These are phyloP conservation scores for Eulemur rubriventer DNA, from an alignment of 2,797 vertebrate genomes.

Conservation along the genomic window DNA sequence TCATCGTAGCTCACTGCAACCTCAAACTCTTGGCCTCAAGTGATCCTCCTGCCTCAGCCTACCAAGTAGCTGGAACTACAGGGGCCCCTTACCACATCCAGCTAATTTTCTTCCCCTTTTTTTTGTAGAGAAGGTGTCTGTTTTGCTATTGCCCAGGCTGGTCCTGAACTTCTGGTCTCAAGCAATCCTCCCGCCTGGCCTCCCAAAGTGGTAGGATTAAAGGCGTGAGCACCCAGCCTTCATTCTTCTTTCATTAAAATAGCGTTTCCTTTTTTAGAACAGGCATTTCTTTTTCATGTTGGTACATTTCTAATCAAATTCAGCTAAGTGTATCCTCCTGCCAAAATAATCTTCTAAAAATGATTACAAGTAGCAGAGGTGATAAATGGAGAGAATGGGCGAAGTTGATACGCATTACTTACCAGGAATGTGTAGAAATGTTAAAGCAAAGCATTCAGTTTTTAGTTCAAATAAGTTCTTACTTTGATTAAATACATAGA, in stretches of 20 bases:
- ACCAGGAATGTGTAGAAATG: not conserved
- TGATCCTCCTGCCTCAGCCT: not conserved
- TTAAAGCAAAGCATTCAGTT: not conserved
- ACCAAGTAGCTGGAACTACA: not conserved
- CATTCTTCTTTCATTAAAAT: conserved; percentile 40
- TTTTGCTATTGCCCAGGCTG: not conserved
- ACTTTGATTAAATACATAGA: conserved; percentile 46
- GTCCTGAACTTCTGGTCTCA: not conserved
- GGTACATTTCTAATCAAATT: not conserved
- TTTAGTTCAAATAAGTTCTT: not conserved
- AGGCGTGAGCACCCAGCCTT: not conserved
- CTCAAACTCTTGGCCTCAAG: not conserved
- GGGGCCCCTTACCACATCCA: not conserved
- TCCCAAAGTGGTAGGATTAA: not conserved
- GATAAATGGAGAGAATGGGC: not conserved
- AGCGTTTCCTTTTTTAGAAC: not conserved
- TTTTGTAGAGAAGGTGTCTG: not conserved
- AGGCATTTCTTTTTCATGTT: not conserved
- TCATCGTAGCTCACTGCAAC: not conserved
- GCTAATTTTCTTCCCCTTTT: not conserved
- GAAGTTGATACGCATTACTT: not conserved
- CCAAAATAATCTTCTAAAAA: conserved; percentile 40
- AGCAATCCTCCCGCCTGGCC: not conserved
- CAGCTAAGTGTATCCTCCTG: not conserved
- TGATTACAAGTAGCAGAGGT: not conserved